Base-by-base conservation (phyloP, 2,888 invertebrate genomes). In the Abrostola triplasia region DNA sequence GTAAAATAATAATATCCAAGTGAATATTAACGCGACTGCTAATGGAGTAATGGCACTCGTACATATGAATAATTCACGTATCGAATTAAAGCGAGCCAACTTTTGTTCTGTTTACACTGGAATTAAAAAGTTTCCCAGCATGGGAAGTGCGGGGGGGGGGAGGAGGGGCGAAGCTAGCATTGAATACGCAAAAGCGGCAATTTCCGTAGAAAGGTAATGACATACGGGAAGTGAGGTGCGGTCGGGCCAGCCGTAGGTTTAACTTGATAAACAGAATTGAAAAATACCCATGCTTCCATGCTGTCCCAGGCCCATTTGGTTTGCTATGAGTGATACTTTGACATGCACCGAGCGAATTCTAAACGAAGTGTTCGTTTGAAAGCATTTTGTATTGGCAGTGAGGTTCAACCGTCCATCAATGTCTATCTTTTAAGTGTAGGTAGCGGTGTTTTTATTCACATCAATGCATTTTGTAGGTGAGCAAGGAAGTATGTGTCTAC, bases 41-140 rank as follows among this genome's bases (percentile, higher is more conserved):
- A 85, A 87, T 84, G 85, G 83, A 82, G 86, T 86, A 83, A 85
- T 82, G 81, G 79, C 70, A 76, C 76, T 75, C 79, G 71, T 80
- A 76, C 76, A 74, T 84, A 85, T 87, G 84, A 87, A 87, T 86
- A 83, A 86, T 87, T 85, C 83, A 83, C 77, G 80, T 80, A 82
- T 84, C 73, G 83, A 84, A 86, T 86, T 83, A 83, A 83, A 82
- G 74, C 79, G 79, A 70, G 64, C 63, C 80, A 82, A 84, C 79
- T 85, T 85, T 81, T 80, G 82, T 80, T 80, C 80, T 80, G 85
- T 83, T 85, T 82, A 81, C 84, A 79, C 77, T 83, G 80, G 79
- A 84, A 85, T 87, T 83, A 80, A 84, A 84, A 86, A 86, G 80
- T 85, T 86, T 73, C 59, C 54, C 48, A 40, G 51, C 61, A 36